These are phyloP conservation scores for Drosophila cardini DNA, from an alignment of 1,140 invertebrate species.

Conservation along the genomic window DNA sequence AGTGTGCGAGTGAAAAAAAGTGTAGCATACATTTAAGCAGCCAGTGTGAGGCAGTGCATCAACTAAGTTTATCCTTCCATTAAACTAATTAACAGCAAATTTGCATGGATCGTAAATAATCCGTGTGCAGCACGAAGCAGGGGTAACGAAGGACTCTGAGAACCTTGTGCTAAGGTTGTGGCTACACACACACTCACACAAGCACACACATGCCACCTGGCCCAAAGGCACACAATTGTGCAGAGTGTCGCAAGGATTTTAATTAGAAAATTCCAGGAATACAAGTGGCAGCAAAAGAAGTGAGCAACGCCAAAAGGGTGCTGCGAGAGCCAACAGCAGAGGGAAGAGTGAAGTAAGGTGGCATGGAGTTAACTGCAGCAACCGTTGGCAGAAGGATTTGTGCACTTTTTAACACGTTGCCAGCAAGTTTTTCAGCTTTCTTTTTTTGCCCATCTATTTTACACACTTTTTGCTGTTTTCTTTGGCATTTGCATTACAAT, in stretches of 20 bases:
- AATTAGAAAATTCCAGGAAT: conserved; percentile 82
- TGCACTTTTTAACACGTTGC: conserved; percentile 70
- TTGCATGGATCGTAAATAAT: conserved; percentile 83
- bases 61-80: conserved; percentile 81
- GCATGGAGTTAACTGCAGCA: conserved; percentile 25
- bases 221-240: conserved; percentile 62
- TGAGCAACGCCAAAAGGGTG: not conserved
- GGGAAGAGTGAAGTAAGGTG: not conserved
- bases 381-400: conserved; percentile 61
- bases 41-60: conserved; percentile 66
- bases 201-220: conserved; percentile 35
- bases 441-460: conserved; percentile 33
- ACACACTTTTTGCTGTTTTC: conserved; percentile 52
- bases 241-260: conserved; percentile 67
- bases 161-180: conserved; percentile 49
- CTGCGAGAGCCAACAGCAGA: conserved; percentile 9
- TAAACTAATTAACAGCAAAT: conserved; percentile 84
- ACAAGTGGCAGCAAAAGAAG: conserved; percentile 62
- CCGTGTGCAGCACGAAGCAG: conserved; percentile 55
- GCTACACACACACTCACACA: conserved; percentile 40
- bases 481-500: conserved; percentile 79
- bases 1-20: conserved; percentile 59
- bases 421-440: conserved; percentile 23
- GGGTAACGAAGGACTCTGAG: conserved; percentile 35
- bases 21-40: conserved; percentile 25